Percentiles rank a stretch among this genome's conserved stretches.
Evolutionary conservation across 2,113 vertebrate species (phyloP).

Genomic region (Pygoscelis adeliae): DNA sequence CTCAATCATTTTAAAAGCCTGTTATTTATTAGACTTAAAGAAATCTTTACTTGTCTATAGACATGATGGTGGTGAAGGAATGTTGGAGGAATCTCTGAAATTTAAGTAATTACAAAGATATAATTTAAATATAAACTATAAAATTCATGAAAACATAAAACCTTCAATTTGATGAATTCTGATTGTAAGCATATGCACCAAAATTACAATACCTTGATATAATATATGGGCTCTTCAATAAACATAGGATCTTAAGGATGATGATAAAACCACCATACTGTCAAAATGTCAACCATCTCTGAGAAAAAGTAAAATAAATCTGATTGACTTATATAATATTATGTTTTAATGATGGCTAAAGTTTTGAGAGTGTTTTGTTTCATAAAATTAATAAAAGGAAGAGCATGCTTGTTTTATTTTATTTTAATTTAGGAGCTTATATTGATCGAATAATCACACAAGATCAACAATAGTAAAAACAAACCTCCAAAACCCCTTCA

Average conservation of each 20-base stretch:
- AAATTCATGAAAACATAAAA: not conserved
- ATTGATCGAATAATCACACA: not conserved
- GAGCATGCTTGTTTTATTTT: not conserved
- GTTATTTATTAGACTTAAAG: not conserved
- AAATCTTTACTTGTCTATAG: not conserved
- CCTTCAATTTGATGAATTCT: not conserved
- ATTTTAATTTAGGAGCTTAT: not conserved
- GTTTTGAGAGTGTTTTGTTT: not conserved
- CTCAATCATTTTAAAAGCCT: not conserved
- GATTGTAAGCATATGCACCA: not conserved
- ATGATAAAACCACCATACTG: not conserved
- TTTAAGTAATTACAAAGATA: not conserved
- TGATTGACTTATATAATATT: not conserved
- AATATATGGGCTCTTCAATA: not conserved
- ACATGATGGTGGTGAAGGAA: not conserved
- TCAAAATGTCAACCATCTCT: not conserved
- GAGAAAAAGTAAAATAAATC: not conserved
- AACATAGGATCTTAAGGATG: not conserved
- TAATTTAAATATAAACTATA: not conserved
- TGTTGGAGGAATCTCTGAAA: not conserved
- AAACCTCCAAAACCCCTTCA: fast-evolving
- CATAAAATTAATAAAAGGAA: not conserved
- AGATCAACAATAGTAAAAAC: not conserved
- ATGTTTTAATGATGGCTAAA: not conserved
- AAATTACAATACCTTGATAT: not conserved